phyloP scores from a whole-genome alignment of 2,797 vertebrate species.

The Aselliscus stoliczkanus region DNA sequence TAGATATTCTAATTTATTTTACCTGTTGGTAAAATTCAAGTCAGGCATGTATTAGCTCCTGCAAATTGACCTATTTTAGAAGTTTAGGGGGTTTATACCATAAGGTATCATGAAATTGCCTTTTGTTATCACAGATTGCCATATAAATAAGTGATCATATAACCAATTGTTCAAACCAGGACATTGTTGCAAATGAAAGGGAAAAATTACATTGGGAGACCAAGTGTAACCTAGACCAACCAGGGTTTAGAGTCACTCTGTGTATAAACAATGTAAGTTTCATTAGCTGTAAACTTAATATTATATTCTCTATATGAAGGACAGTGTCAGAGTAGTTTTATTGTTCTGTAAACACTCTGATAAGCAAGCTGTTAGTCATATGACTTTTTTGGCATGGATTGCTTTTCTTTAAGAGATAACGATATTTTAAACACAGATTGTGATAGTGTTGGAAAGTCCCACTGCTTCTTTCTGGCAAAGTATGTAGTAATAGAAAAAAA shows the following conservation, averaged over 20 bases:
- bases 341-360: neutral
- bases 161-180: neutral
- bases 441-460: neutral
- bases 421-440: neutral
- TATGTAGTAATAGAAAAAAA: neutral
- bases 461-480: neutral
- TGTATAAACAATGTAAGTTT: neutral
- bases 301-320: neutral
- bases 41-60: constrained; percentile 13
- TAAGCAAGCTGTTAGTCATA: neutral
- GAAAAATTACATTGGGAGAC: neutral
- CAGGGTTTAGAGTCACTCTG: neutral
- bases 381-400: neutral
- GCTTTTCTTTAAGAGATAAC: neutral
- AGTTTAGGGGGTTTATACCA: neutral
- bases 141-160: neutral
- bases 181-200: neutral
- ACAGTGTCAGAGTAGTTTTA: neutral
- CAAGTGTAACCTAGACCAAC: neutral
- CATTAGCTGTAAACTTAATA: neutral
- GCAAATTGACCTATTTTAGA: neutral
- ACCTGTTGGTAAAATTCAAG: constrained; percentile 35
- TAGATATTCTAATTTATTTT: constrained; percentile 19
- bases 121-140: neutral
- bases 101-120: neutral